phyloP scores from a whole-genome alignment of 2,113 vertebrate species.

The Pygoscelis antarcticus region DNA sequence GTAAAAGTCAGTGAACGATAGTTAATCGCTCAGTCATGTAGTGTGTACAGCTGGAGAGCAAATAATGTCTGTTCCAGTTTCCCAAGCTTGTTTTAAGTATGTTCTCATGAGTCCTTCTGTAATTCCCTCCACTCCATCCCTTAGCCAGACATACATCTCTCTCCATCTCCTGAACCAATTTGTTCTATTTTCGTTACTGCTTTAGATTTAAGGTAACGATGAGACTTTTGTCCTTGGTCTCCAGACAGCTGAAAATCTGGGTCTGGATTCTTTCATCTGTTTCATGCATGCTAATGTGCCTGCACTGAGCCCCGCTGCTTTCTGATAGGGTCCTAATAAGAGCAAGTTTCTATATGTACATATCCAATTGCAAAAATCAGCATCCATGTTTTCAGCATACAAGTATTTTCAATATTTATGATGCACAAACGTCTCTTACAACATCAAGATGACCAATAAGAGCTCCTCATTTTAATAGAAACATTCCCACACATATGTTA shows the following conservation, averaged over 20 bases:
- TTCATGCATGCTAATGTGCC: background rate
- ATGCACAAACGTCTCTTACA: background rate
- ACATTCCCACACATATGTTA: background rate
- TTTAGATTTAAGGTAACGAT: slow-evolving; percentile 11
- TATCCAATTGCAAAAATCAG: background rate
- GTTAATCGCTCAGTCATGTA: slow-evolving; percentile 47
- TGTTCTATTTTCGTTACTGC: background rate
- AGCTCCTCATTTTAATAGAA: background rate
- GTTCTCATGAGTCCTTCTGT: background rate
- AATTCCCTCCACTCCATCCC: background rate
- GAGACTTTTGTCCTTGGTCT: slow-evolving; percentile 6
- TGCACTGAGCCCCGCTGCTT: background rate
- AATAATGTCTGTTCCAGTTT: background rate
- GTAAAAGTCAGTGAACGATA: background rate
- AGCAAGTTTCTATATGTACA: background rate
- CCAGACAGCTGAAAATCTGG: slow-evolving; percentile 28
- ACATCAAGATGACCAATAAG: background rate
- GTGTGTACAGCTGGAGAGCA: background rate
- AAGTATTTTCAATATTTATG: background rate
- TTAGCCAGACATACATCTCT: background rate
- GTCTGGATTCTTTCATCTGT: background rate
- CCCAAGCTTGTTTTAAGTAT: background rate
- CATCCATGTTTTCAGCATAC: background rate
- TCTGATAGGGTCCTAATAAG: background rate
- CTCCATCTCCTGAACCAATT: background rate